Evolutionary conservation across 2,888 invertebrate species (phyloP), one percentile per base, ranked within the genome.

Genomic region (Horisme vitalbata): DNA sequence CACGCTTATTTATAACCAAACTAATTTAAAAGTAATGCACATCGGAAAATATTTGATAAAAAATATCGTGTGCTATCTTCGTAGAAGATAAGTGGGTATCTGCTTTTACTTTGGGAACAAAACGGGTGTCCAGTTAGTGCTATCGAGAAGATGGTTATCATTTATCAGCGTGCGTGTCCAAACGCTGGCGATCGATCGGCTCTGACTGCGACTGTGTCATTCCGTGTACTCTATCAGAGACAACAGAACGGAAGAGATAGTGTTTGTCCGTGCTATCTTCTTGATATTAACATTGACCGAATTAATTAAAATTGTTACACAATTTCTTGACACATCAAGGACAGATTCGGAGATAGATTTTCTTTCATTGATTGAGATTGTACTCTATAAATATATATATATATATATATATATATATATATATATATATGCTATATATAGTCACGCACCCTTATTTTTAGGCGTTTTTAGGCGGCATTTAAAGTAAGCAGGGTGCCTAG

Each of bases 111-210:
- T 66, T 59, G 57, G 58, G 65, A 64, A 68, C 70, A 71, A 63
- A 68, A 60, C 63, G 60, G 56, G 32, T 62, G 67, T 69, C 64
- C 63, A 65, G 61, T 61, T 30, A 67, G 68, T 66, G 66, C 59
- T 83, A 83, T 85, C 83, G 73, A 47, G 52, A 57, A 68, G 79
- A 83, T 82, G 58, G 52, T 69, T 78, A 84, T 87, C 83, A 71
- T 37, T 67, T 79, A 83, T 81, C 82, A 69, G 56, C 46, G 68
- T 69, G 73, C 84, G 84, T 85, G 86, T 71, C 67, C 59, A 50
- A 57, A 61, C 62, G 65, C 56, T 57, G 41, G 58, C 58, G 63
- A 73, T 75, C 73, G 74, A 73, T 73, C 65, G 68, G 52, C 51
- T 30, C 38, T 24, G 8, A 13, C 13, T 45, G 26, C 13, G 18